Base-by-base conservation (phyloP, 2,113 vertebrate species). In the Paradoxurus hermaphroditus region DNA sequence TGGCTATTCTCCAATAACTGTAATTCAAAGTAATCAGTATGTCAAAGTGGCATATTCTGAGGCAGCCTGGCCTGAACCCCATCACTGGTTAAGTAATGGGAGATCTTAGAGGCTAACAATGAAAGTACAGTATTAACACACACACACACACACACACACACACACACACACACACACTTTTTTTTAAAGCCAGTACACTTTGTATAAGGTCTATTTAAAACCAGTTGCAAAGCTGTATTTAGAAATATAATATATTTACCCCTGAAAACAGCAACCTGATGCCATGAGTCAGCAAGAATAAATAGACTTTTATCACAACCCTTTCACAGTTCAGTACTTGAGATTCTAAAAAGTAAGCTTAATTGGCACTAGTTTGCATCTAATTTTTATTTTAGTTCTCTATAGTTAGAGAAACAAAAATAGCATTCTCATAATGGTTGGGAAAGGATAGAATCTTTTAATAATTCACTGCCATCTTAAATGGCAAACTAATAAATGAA, bases 371-470 rank as follows among this genome's bases (percentile, higher is more conserved):
- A 44, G 91, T 96, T 95, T 97, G 51, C 89, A 94, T 93, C 51
- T 86, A 89, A 97, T 93, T 95, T 92, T 96, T 21, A 85, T 92
- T 86, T 92, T 63, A 78, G 25, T 94, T 97, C 13, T 97, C 39
- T 89, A 19, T 65, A 72, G 44, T 90, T 2, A 51, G 79, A 90
- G n/a, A 95, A 88, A 56, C 36, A 59, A 95, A 98, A 97, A 93
- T 94, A 90, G 59, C 65, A n/a, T 73, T 86, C 59, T 78, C 25
- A 75, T 67, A 67, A 72, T 94, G 18, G 36, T n/a, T 79, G 31
- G 10, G 39, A 85, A 87, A 85, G 29, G 36, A 75, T 25, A 86
- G 49, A 36, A 78, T 95, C 34, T 91, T 92, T 94, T 95, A 81
- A 96, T 95, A 95, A 95, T 85, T 90, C 62, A 56, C 70, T 86